Conservation (phyloP, 2,888 invertebrate genomes). For the Philonicus albiceps region DNA sequence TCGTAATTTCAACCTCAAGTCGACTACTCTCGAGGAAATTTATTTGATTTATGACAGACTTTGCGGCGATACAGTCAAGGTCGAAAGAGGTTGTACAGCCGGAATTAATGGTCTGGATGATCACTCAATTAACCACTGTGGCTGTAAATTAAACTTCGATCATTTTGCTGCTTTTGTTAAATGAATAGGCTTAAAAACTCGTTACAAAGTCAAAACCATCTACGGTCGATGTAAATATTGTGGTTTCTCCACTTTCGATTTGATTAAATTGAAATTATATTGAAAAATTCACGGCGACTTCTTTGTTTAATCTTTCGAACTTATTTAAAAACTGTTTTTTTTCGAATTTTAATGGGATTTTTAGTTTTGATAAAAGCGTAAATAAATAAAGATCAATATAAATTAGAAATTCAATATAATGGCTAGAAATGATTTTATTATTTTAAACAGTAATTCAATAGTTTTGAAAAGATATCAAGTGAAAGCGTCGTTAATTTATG, state of each 20-base stretch:
- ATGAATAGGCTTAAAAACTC: neutral
- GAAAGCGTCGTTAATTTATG: neutral
- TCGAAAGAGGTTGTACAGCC: neutral
- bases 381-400: neutral
- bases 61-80: neutral
- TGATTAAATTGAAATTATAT: neutral
- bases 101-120: neutral
- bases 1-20: neutral
- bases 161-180: neutral
- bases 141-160: neutral
- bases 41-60: neutral
- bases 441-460: neutral
- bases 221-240: neutral
- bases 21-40: neutral
- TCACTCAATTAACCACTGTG: neutral
- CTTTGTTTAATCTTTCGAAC: neutral
- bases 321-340: neutral
- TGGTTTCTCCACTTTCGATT: neutral
- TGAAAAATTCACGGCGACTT: neutral
- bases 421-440: neutral
- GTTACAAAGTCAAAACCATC: neutral
- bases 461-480: neutral
- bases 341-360: neutral
- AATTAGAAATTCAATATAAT: neutral
- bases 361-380: neutral